Base-by-base conservation (phyloP, 2,113 vertebrate genomes). In the Pygathrix nemaeus region DNA sequence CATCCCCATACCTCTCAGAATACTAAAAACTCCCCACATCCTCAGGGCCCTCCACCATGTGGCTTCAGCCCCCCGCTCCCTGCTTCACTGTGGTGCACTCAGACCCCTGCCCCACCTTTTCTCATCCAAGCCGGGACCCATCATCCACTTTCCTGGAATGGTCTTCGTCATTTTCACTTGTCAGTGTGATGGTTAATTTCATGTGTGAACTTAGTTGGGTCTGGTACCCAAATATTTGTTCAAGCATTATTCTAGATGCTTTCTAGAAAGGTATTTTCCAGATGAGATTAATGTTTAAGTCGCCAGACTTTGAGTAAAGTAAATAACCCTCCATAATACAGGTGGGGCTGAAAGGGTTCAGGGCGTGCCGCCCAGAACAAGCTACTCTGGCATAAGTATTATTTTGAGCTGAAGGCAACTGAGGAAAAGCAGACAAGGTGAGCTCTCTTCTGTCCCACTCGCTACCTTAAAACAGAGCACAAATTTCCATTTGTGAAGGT, bases 21-120 rank as follows among this genome's bases (percentile, higher is more conserved):
- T 81, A 73, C 57, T 38, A 13, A 3, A 81, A 17, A 2, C 35
- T 32, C 20, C 35, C 27, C 7, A n/a, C 64, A 14, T 30, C 40
- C 61, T 73, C 40, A 23, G 59, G 76, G 11, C 64, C 52, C 61
- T 61, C 32, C 18, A 45, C 18, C 2, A 35, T 10, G 8, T 16
- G 40, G 18, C n/a, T 48, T 38, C 27, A 18, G 35, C 25, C 12
- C 14, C 32, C 9, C 40, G 23, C 35, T 79, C 14, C 43, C 38
- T 32, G 1, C 0, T 2, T 18, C 9, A 2, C 32, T 35, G 61
- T 1, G 2, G 38, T 23, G 52, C 40, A 12, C 52, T 9, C 52
- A 72, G 50, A 35, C 76, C 25, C n/a, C 17, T 32, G 1, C 40
- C 17, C 27, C 38, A 21, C 30, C 72, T 57, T 40, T 59, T 48